A percentile compares a stretch with the other conserved stretches of the same genome.
Conservation (phyloP, 2,888 invertebrate species). For the Actias luna region DNA sequence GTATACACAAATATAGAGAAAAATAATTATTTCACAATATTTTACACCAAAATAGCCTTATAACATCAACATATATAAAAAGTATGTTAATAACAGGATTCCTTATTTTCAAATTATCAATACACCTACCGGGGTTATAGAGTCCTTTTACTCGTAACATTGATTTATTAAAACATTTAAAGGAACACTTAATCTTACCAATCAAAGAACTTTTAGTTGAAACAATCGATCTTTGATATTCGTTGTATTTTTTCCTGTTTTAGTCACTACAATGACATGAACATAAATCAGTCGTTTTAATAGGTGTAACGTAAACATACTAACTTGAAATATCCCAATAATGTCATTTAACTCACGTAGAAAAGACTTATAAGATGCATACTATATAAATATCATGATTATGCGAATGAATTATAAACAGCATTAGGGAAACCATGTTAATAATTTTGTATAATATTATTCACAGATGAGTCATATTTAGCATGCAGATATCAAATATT, state of each 20-base stretch:
- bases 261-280: neutral
- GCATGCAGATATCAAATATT: neutral
- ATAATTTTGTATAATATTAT: neutral
- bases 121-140: neutral
- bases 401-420: neutral
- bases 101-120: neutral
- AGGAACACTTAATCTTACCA: neutral
- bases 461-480: neutral
- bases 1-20: too few relatives aligned
- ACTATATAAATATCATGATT: neutral
- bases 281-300: neutral
- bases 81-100: neutral
- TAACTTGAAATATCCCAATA: neutral
- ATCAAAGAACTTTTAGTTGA: neutral
- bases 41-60: slow-evolving; percentile 39
- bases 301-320: neutral
- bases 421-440: neutral
- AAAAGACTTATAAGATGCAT: neutral
- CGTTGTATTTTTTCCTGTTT: neutral
- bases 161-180: neutral
- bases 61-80: neutral
- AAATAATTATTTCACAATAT: slow-evolving; percentile 45
- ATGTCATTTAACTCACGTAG: neutral
- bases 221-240: neutral
- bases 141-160: neutral